Percentiles rank a stretch among this genome's conserved stretches.
phyloP scores from a whole-genome alignment of 1,140 invertebrate genomes.

The Zaprionus capensis region DNA sequence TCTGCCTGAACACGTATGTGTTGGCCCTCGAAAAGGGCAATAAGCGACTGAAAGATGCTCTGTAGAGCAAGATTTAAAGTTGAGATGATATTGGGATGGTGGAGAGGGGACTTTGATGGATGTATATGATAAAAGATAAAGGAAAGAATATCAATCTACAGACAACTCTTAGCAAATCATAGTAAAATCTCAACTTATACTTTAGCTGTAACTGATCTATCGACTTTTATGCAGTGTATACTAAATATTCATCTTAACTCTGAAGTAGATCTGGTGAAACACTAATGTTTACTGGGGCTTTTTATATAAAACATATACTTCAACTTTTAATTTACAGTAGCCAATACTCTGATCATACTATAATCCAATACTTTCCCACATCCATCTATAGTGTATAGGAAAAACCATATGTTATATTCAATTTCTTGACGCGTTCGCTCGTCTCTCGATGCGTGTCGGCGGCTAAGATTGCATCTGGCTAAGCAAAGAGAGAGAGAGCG shows the following conservation, averaged over 20 bases:
- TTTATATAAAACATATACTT: too few relatives aligned
- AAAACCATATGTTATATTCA: conserved; percentile 9
- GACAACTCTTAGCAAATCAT: too few relatives aligned
- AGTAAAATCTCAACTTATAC: too few relatives aligned
- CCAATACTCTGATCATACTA: background rate
- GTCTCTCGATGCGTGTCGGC: conserved; percentile 46
- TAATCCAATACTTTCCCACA: background rate
- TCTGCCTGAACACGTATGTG: conserved; percentile 32
- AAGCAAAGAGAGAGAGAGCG: background rate
- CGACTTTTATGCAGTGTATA: too few relatives aligned
- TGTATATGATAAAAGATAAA: background rate
- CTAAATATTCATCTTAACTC: too few relatives aligned
- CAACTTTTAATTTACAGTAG: too few relatives aligned
- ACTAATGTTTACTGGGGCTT: too few relatives aligned
- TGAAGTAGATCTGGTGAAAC: too few relatives aligned
- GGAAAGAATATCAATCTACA: too few relatives aligned
- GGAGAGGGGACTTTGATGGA: background rate
- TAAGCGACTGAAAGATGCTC: background rate
- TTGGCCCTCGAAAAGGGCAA: background rate
- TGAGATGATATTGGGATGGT: background rate
- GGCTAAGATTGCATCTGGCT: conserved; percentile 51
- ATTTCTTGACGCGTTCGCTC: conserved; percentile 25
- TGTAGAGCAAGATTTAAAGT: background rate
- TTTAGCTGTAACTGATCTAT: too few relatives aligned
- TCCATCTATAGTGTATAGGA: background rate